Percentiles rank a stretch among this genome's conserved stretches.
These are phyloP conservation scores for Willowsia nigromaculata DNA, from an alignment of 2,888 invertebrate species.

Conservation along the genomic window DNA sequence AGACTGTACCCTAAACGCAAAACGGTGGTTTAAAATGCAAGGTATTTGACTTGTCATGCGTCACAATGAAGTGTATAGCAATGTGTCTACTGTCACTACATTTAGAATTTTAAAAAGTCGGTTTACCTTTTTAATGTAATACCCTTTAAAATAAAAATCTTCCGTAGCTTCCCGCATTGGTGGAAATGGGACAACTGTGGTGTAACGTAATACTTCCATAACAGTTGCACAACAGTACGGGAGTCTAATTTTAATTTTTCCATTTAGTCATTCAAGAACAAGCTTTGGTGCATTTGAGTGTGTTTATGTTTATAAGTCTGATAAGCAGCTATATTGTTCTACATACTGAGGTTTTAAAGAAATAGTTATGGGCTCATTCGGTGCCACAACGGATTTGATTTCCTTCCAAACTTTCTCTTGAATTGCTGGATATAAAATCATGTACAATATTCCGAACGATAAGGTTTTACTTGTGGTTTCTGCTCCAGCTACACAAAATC, in stretches of 20 bases:
- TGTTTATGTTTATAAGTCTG: background rate
- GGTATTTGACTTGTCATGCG: too few relatives aligned
- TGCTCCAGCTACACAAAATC: slow-evolving; percentile 53
- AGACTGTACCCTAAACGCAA: slow-evolving; percentile 53
- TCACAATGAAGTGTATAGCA: too few relatives aligned
- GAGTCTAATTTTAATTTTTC: slow-evolving; percentile 31
- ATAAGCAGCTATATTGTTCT: background rate
- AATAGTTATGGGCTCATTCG: slow-evolving; percentile 62
- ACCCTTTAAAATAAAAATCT: slow-evolving; percentile 47
- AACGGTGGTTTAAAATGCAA: too few relatives aligned
- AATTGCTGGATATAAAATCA: slow-evolving; percentile 83
- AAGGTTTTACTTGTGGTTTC: slow-evolving; percentile 50
- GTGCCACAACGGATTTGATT: slow-evolving; percentile 81
- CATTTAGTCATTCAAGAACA: background rate
- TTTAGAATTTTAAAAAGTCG: too few relatives aligned
- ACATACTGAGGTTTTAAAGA: background rate
- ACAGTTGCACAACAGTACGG: slow-evolving; percentile 56
- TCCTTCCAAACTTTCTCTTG: slow-evolving; percentile 83
- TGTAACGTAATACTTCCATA: slow-evolving; percentile 47
- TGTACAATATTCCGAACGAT: slow-evolving; percentile 83
- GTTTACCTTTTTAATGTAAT: slow-evolving; percentile 55
- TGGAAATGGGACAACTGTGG: slow-evolving; percentile 46
- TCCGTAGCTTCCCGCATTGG: background rate
- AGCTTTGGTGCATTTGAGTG: background rate
- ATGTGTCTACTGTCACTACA: too few relatives aligned